Evolutionary conservation across 2,113 vertebrate species (phyloP), one percentile per base, ranked within the genome.

Genomic region (Mola mola): DNA sequence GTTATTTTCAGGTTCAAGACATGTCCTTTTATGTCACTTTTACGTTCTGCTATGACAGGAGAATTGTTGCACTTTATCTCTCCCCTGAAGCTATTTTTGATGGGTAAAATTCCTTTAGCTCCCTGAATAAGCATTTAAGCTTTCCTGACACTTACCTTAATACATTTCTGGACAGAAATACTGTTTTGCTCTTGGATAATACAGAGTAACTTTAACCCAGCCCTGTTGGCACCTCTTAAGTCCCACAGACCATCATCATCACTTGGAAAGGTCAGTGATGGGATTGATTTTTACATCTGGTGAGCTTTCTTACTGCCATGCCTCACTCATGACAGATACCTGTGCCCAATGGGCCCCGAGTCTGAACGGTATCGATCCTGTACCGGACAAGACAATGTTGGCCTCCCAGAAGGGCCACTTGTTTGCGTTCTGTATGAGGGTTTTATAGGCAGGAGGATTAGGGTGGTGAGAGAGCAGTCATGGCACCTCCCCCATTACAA

Each of bases 11-110:
- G 31, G 31, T 11, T 12, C 4, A 11, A 33, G 12, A 33, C 31
- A 12, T 12, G 12, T 8, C 29, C 29, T 11, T 11, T 9, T 7
- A 11, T 31, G 29, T 31, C 4, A 8, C 29, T 9, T n/a, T 33
- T 33, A 33, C 31, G 31, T 3, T 8, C 31, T 33, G 8, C 2
- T 33, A 11, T 12, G 5, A 9, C 10, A 29, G 17, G 6, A 13
- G 34, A 62, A 8, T 2, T 49, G 8, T 67, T 28, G 0, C 26
- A 29, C 21, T 49, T n/a, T 2, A 42, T 44, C 40, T 74, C 40
- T 48, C 41, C 6, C 48, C 24, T 38, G 61, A 33, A 20, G 66
- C 46, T 41, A 58, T 47, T 65, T 2, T 11, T 25, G 15, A 53
- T 34, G 3, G 1, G 1, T n/a, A 49, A 6, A 15, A 44, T 28